These are phyloP conservation scores for Cephus cinctus DNA, from an alignment of 1,140 invertebrate genomes.

Conservation along the genomic window DNA sequence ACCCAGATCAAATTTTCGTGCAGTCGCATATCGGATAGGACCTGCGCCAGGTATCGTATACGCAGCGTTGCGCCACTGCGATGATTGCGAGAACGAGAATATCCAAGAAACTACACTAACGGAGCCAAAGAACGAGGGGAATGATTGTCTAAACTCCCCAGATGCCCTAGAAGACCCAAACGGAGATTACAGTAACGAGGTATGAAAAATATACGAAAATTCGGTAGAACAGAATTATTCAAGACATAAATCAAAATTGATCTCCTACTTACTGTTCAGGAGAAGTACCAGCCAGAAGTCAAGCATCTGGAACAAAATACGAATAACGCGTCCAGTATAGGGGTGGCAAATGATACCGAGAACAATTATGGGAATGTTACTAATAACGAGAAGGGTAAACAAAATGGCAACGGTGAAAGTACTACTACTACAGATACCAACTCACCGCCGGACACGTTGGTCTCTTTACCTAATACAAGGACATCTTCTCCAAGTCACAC, in stretches of 20 bases:
- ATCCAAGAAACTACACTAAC: constrained; percentile 27
- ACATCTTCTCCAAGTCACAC: constrained; percentile 44
- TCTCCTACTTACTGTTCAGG: no score
- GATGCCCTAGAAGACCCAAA: no score
- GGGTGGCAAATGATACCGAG: constrained; percentile 3
- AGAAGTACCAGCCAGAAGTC: no score
- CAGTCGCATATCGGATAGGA: constrained; percentile 29
- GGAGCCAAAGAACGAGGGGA: no score
- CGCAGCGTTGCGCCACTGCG: constrained; percentile 28
- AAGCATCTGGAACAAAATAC: background rate
- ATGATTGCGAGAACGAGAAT: constrained; percentile 29
- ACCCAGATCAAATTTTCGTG: constrained; percentile 38
- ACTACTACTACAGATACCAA: constrained; percentile 41
- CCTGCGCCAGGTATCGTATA: constrained; percentile 31
- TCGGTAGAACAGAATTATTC: background rate
- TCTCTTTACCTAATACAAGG: constrained; percentile 43
- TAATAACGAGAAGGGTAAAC: background rate
- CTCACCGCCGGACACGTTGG: constrained; percentile 31
- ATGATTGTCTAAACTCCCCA: no score
- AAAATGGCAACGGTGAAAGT: constrained; percentile 27
- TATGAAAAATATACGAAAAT: no score
- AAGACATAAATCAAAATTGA: no score
- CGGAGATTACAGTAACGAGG: no score
- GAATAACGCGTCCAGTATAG: background rate
- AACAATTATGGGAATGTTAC: background rate